Evolutionary conservation across 2,113 vertebrate species (phyloP).

Genomic region (Tragelaphus scriptus): DNA sequence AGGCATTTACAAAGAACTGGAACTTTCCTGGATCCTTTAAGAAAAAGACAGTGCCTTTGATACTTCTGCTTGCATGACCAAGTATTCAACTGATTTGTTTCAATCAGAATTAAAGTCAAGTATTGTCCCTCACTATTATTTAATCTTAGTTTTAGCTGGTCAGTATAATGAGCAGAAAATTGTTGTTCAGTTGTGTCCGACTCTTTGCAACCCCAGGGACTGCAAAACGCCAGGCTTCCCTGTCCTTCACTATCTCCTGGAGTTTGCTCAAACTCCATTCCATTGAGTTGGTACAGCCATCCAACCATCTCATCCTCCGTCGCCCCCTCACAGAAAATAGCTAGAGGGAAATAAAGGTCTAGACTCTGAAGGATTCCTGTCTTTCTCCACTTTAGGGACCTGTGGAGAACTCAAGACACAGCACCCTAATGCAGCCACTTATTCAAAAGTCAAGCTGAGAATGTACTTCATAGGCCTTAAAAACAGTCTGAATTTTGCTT

Average conservation of each 20-base stretch:
- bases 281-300: neutral
- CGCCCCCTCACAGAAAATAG: neutral
- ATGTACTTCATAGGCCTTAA: neutral
- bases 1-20: neutral
- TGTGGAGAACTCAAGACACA: neutral
- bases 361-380: neutral
- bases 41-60: neutral
- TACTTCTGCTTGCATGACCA: neutral
- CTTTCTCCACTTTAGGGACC: neutral
- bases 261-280: neutral
- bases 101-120: neutral
- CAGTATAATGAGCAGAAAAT: neutral
- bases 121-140: neutral
- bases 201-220: neutral
- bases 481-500: neutral
- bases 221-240: neutral
- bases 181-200: neutral
- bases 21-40: neutral
- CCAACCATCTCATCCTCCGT: neutral
- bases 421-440: neutral
- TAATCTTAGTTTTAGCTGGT: slow-evolving; percentile 23
- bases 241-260: neutral
- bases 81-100: neutral
- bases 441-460: neutral
- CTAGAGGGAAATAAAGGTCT: neutral